phyloP scores from a whole-genome alignment of 1,140 invertebrate genomes.

The Lepidotrigona ventralis region DNA sequence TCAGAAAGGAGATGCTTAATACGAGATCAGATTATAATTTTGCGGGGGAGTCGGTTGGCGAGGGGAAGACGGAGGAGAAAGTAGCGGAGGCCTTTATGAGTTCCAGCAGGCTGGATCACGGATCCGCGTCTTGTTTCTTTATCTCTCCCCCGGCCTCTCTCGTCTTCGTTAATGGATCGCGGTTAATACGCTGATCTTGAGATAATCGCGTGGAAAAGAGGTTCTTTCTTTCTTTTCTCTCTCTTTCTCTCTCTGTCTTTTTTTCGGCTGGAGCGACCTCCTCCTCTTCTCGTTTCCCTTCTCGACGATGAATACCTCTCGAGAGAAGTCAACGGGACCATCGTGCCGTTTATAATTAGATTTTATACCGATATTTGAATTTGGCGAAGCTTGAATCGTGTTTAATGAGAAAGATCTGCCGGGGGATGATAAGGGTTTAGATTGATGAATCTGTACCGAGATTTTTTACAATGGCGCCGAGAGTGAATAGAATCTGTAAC shows the following conservation, averaged over 20 bases:
- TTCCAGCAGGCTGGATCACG: conserved; percentile 38
- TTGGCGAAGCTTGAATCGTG: not conserved
- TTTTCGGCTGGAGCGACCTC: not conserved
- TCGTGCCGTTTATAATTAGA: conserved; percentile 29
- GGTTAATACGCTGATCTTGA: conserved; percentile 67
- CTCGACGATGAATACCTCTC: not conserved
- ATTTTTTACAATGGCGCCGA: not conserved
- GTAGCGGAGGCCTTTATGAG: conserved; percentile 58
- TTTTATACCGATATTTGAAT: not conserved
- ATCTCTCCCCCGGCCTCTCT: conserved; percentile 14
- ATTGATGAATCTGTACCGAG: not conserved
- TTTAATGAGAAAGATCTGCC: not conserved
- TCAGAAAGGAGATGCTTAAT: conserved; percentile 74
- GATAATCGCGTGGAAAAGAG: conserved; percentile 30
- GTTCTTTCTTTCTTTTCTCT: not conserved
- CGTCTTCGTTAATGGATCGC: conserved; percentile 63
- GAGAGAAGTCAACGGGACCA: not conserved
- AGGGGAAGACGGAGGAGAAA: conserved; percentile 55
- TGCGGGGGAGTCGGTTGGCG: conserved; percentile 71
- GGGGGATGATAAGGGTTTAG: too few species aligned
- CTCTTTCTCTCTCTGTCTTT: too few species aligned
- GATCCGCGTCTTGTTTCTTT: conserved; percentile 47
- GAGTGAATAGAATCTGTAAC: too few species aligned
- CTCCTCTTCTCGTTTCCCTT: not conserved
- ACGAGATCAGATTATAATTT: conserved; percentile 79